Evolutionary conservation across 2,797 vertebrate species (phyloP).

Genomic region (Pangasius mekongensis): DNA sequence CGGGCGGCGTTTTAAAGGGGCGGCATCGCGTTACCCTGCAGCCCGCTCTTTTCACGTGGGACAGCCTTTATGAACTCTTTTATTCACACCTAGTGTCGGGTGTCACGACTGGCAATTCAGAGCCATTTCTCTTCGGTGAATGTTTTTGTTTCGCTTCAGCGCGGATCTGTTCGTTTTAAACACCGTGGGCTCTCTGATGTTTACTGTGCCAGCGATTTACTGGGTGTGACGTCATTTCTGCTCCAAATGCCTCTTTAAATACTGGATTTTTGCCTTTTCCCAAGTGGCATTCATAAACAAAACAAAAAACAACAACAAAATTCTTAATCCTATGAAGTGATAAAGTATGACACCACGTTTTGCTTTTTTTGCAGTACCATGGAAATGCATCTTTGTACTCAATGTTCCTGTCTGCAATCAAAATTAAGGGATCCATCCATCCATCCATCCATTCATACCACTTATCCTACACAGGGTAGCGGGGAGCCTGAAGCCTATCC

Average conservation of each 20-base stretch:
- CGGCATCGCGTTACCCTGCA: slow-evolving; percentile 60
- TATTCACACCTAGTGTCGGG: slow-evolving; percentile 63
- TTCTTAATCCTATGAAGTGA: background rate
- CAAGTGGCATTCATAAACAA: too few relatives aligned
- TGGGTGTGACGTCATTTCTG: slow-evolving; percentile 2
- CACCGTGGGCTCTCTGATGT: background rate
- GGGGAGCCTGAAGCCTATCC: too few relatives aligned
- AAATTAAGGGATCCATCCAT: too few relatives aligned
- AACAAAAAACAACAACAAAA: too few relatives aligned
- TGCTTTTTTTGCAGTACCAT: background rate
- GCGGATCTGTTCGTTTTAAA: slow-evolving; percentile 14
- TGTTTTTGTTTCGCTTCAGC: slow-evolving; percentile 57
- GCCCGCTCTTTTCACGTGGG: slow-evolving; percentile 56
- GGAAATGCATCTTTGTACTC: background rate
- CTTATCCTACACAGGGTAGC: too few relatives aligned
- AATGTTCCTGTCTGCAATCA: background rate
- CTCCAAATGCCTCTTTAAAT: background rate
- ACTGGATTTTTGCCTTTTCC: background rate
- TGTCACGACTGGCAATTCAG: slow-evolving; percentile 61
- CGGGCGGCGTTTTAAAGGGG: slow-evolving; percentile 59
- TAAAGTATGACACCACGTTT: background rate
- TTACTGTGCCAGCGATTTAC: background rate
- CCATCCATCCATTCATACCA: too few relatives aligned
- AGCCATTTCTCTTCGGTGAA: slow-evolving; percentile 59
- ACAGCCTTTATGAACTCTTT: slow-evolving; percentile 48